Evolutionary conservation across 2,888 invertebrate genomes (phyloP).

Genomic region (Notocelia uddmanniana): DNA sequence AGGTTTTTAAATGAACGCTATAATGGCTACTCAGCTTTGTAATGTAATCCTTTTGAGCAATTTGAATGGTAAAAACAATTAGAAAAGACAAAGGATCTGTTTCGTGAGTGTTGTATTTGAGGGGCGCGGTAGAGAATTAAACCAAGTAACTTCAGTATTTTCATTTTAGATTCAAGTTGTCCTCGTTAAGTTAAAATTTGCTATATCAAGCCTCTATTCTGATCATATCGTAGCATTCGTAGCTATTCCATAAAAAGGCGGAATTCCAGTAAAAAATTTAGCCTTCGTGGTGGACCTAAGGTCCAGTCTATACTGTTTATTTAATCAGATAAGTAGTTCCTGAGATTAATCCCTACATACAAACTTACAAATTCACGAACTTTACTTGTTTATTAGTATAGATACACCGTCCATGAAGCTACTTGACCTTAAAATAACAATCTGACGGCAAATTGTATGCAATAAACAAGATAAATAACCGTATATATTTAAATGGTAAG

Average conservation of each 20-base stretch:
- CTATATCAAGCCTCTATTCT: no score
- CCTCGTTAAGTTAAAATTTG: no score
- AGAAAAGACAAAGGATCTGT: conserved; percentile 18
- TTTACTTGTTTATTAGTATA: no score
- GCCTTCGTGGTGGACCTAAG: no score
- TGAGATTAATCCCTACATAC: no score
- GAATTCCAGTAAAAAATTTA: no score
- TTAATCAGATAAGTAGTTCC: no score
- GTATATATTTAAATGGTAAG: neutral
- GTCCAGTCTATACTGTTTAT: no score
- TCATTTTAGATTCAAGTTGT: neutral
- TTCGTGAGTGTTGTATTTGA: neutral
- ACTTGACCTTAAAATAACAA: neutral
- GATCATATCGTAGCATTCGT: no score
- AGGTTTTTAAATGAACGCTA: neutral
- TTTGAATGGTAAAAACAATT: conserved; percentile 18
- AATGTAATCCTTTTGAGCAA: conserved; percentile 11
- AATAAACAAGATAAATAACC: neutral
- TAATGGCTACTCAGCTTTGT: conserved; percentile 30
- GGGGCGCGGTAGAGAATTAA: neutral
- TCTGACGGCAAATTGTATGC: neutral
- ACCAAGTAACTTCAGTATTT: neutral
- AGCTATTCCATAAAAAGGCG: no score
- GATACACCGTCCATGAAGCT: no score
- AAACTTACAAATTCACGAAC: no score